Conservation (phyloP, 2,888 invertebrate genomes). For the Phengaris alcon region DNA sequence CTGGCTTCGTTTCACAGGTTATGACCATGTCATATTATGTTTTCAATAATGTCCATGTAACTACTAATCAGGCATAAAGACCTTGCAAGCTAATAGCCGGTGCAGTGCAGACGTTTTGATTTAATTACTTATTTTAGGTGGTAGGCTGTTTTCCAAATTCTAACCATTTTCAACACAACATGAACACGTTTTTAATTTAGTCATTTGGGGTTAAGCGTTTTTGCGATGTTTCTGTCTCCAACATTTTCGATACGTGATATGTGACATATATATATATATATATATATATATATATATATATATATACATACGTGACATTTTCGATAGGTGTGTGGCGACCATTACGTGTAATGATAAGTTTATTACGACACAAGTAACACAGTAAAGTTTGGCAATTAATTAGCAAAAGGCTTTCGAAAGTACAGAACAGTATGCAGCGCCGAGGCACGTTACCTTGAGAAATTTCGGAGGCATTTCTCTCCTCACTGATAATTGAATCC, state of each 20-base stretch:
- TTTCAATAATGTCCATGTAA: not conserved
- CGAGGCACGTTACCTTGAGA: not conserved
- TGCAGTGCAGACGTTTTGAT: not conserved
- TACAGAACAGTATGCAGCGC: not conserved
- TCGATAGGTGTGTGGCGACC: too few species aligned
- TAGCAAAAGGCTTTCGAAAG: not conserved
- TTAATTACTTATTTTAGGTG: not conserved
- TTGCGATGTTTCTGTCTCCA: too few species aligned
- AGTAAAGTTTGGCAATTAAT: not conserved
- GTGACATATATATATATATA: too few species aligned
- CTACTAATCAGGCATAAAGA: not conserved
- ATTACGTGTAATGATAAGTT: not conserved
- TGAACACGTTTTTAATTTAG: too few species aligned
- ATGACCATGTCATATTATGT: not conserved
- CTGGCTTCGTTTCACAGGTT: not conserved
- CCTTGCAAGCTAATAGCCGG: not conserved
- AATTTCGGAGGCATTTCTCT: not conserved
- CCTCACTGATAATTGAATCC: not conserved
- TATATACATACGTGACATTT: too few species aligned
- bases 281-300: too few species aligned
- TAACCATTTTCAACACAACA: too few species aligned
- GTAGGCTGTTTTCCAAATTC: too few species aligned
- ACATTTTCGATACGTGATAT: too few species aligned
- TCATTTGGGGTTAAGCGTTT: too few species aligned
- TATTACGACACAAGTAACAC: not conserved